These are phyloP conservation scores for Gnathonemus echidnorhynchus DNA, from an alignment of 2,113 vertebrate species.

Conservation along the genomic window DNA sequence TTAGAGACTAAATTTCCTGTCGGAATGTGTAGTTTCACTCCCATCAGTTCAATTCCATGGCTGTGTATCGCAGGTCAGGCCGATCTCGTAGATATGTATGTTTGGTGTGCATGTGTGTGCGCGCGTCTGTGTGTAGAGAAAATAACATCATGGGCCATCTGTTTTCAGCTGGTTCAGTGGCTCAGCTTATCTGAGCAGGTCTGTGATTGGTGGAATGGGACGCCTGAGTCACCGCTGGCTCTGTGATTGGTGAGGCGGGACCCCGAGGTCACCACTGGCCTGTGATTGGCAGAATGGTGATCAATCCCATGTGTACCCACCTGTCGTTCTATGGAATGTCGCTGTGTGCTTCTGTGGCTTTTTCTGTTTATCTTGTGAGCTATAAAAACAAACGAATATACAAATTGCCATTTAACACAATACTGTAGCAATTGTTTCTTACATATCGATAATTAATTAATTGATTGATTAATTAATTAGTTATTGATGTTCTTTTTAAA, in stretches of 20 bases:
- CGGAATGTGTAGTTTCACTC: neutral
- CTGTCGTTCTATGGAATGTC: constrained; percentile 50
- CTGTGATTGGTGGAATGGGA: constrained; percentile 42
- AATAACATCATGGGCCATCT: constrained; percentile 46
- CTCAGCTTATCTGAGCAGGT: constrained; percentile 49
- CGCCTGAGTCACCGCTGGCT: neutral
- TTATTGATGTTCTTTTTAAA: constrained; percentile 73
- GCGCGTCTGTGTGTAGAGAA: constrained; percentile 48
- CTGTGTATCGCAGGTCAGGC: neutral
- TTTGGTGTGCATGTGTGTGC: constrained; percentile 53
- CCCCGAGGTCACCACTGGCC: neutral
- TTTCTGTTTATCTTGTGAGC: constrained; percentile 56
- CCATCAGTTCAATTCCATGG: neutral
- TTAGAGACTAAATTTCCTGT: constrained; percentile 7
- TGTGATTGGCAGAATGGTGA: constrained; percentile 9
- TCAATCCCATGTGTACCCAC: constrained; percentile 37
- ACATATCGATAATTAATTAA: constrained; percentile 65
- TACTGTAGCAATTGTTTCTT: constrained; percentile 85
- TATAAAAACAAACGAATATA: constrained; percentile 63
- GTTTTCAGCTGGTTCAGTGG: constrained; percentile 65
- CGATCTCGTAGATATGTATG: neutral
- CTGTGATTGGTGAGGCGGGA: neutral
- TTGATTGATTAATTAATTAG: constrained; percentile 65
- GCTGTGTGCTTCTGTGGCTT: constrained; percentile 57
- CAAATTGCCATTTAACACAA: constrained; percentile 74